These are phyloP conservation scores for Phymastichus coffea DNA, from an alignment of 1,140 invertebrate genomes.

Conservation along the genomic window DNA sequence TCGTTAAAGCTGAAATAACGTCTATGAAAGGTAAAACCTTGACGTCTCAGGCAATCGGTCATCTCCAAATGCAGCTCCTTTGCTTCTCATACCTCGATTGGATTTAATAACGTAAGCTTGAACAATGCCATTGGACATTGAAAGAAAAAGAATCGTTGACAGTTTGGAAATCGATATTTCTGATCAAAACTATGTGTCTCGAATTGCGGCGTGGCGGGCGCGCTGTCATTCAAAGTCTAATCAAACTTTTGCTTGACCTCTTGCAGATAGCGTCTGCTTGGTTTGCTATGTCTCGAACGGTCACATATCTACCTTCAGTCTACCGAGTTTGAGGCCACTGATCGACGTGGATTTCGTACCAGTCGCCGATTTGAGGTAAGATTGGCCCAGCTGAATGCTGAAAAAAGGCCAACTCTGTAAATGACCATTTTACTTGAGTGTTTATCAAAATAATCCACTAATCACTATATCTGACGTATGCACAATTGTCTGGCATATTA, in stretches of 20 bases:
- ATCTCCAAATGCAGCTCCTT: no score
- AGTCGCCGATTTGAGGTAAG: constrained; percentile 88
- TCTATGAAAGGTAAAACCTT: constrained; percentile 89
- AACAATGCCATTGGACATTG: no score
- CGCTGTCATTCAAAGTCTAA: no score
- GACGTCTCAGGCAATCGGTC: no score
- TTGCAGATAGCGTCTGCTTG: constrained; percentile 89
- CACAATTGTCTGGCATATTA: constrained; percentile 22
- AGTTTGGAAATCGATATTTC: no score
- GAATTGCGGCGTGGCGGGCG: no score
- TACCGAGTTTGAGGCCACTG: constrained; percentile 88
- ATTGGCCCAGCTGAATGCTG: constrained; percentile 13
- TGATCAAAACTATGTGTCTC: no score
- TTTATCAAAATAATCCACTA: constrained; percentile 20
- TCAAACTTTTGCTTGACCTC: no score
- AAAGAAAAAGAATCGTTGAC: no score
- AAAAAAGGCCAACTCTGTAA: not conserved
- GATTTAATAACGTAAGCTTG: no score
- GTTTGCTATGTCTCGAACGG: constrained; percentile 92
- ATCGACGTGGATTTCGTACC: constrained; percentile 93
- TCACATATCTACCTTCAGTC: constrained; percentile 86
- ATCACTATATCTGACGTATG: constrained; percentile 21
- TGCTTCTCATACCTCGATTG: no score
- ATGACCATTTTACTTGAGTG: constrained; percentile 14
- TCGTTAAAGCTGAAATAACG: constrained; percentile 92